Evolutionary conservation across 2,888 invertebrate species (phyloP).

Genomic region (Mesorhabditis spiculigera): DNA sequence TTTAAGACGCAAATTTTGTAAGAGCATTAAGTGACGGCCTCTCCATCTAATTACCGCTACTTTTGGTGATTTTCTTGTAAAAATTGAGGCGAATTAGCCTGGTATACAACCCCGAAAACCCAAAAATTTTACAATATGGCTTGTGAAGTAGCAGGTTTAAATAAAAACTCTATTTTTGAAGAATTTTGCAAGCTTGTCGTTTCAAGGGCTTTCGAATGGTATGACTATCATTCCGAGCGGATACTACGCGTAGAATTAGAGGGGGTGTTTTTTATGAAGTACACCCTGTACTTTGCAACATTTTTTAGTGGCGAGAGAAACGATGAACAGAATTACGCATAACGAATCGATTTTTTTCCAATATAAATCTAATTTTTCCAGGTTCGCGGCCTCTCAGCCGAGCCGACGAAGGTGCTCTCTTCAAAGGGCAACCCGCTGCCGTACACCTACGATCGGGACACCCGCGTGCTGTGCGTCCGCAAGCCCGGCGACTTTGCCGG

Average conservation of each 20-base stretch:
- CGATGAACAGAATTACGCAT: no score
- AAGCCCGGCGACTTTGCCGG: conserved; percentile 51
- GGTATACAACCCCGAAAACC: no score
- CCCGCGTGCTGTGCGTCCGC: conserved; percentile 44
- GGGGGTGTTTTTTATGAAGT: no score
- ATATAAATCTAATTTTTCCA: neutral
- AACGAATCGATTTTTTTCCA: neutral
- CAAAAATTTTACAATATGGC: no score
- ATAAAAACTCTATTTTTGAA: neutral
- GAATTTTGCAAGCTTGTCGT: no score
- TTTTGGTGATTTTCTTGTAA: neutral
- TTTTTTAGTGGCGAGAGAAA: no score
- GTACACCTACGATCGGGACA: conserved; percentile 49
- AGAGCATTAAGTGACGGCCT: no score
- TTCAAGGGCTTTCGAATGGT: no score
- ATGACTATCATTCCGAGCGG: no score
- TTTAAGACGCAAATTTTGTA: no score
- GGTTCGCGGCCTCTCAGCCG: conserved; percentile 14
- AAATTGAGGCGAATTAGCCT: neutral
- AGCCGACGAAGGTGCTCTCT: conserved; percentile 6
- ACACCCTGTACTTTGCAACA: no score
- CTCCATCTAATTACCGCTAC: neutral
- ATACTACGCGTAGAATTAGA: no score
- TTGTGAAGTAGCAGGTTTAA: neutral
- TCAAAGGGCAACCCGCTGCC: conserved; percentile 20